These are phyloP conservation scores for Ascidia mentula DNA, from an alignment of 23 tunicate species.

Conservation along the genomic window DNA sequence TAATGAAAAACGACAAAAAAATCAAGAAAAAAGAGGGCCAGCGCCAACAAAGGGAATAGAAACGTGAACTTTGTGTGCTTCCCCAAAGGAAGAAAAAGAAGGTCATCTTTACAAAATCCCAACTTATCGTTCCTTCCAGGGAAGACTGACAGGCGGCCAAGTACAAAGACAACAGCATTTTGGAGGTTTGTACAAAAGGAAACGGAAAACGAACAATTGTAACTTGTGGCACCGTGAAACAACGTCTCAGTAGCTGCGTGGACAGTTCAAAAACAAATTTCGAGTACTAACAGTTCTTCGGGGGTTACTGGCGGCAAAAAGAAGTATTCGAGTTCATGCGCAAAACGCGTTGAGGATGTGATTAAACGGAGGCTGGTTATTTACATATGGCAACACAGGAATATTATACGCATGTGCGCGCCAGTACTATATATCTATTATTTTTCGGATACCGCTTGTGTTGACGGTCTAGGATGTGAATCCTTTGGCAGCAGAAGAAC, in stretches of 20 bases:
- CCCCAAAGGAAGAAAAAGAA: too few relatives aligned
- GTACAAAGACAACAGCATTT: neutral
- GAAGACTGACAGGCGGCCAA: neutral
- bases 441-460: neutral
- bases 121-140: too few relatives aligned
- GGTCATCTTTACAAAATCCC: too few relatives aligned
- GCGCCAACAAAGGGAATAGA: neutral
- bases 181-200: neutral
- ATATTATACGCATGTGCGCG: neutral
- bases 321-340: neutral
- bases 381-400: neutral
- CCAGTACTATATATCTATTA: neutral
- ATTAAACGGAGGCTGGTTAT: neutral
- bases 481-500: neutral
- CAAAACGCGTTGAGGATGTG: neutral
- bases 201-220: neutral
- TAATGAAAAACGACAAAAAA: neutral
- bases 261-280: neutral
- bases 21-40: neutral
- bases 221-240: neutral
- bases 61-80: neutral
- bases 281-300: neutral
- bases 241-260: neutral
- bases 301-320: neutral
- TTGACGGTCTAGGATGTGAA: neutral